These are phyloP conservation scores for Bombus confusus DNA, from an alignment of 1,140 invertebrate species.

Conservation along the genomic window DNA sequence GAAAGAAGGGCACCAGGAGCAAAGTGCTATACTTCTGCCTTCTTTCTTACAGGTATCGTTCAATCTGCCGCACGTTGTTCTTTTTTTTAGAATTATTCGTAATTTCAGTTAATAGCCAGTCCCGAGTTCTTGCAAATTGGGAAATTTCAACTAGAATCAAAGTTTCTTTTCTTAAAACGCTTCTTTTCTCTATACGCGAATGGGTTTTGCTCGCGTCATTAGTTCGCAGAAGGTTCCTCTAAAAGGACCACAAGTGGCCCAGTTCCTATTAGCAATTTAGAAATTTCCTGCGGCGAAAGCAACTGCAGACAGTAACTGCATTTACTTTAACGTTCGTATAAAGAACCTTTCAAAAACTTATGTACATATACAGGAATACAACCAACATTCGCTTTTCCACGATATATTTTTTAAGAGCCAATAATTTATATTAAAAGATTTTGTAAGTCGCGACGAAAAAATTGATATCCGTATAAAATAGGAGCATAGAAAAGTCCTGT, in stretches of 20 bases:
- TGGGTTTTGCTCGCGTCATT: background rate
- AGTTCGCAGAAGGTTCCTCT: background rate
- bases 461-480: background rate
- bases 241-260: background rate
- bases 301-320: background rate
- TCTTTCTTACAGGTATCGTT: background rate
- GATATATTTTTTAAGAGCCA: no score
- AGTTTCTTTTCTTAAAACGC: background rate
- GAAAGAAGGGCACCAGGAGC: background rate
- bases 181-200: no score
- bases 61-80: background rate
- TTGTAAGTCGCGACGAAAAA: no score
- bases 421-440: no score
- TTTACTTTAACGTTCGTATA: background rate
- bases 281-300: background rate
- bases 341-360: background rate
- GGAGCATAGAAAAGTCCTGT: no score
- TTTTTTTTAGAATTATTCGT: background rate
- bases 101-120: background rate
- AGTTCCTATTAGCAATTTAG: background rate
- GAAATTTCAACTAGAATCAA: background rate
- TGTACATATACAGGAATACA: background rate
- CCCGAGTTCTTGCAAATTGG: background rate
- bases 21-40: no score
- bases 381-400: no score